Percentiles rank a stretch among this genome's conserved stretches.
phyloP scores from a whole-genome alignment of 2,888 invertebrate species.

The Diplolepis rosae region DNA sequence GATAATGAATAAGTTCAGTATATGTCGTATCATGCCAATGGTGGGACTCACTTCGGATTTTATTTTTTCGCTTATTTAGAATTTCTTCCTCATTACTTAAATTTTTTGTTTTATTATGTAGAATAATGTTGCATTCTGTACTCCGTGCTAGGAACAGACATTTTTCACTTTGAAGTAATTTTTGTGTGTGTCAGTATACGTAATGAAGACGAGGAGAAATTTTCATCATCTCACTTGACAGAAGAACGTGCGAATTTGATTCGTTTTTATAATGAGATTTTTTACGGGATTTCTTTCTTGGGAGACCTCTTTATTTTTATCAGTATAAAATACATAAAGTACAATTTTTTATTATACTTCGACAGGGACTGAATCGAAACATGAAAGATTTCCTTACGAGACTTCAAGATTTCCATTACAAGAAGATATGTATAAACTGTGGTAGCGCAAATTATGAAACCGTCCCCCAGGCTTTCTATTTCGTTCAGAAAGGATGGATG shows the following conservation, averaged over 20 bases:
- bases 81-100: too few relatives aligned
- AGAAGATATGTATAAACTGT: slow-evolving; percentile 29
- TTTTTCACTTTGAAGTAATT: not conserved
- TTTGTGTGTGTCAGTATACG: not conserved
- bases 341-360: slow-evolving; percentile 10
- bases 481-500: not conserved
- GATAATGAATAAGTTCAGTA: too few relatives aligned
- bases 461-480: not conserved
- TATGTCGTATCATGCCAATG: too few relatives aligned
- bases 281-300: not conserved
- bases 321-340: not conserved
- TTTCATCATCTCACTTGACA: not conserved
- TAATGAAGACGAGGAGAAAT: not conserved
- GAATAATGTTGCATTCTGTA: too few relatives aligned
- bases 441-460: not conserved
- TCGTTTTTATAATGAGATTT: not conserved
- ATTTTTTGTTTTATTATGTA: too few relatives aligned
- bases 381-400: not conserved
- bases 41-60: too few relatives aligned
- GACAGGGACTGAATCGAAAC: not conserved
- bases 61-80: too few relatives aligned
- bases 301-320: not conserved
- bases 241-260: not conserved
- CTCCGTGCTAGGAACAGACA: not conserved
- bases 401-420: slow-evolving; percentile 40